Conservation (phyloP, 2,797 vertebrate genomes). For the Hypotaenidia okinawae region DNA sequence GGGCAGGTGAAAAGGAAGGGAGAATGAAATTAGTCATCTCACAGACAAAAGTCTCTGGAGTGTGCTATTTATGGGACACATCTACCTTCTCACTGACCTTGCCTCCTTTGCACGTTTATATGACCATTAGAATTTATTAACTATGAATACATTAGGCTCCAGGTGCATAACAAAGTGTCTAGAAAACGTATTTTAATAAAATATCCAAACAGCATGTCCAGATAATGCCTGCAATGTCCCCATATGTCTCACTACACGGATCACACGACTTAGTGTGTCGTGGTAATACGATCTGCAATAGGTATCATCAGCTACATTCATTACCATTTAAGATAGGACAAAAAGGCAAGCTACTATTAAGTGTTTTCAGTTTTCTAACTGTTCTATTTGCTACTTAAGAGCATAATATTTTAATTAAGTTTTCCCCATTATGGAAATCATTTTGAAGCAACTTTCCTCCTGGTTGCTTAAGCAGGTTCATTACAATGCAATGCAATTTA, state of each 20-base stretch:
- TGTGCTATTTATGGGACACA: background rate
- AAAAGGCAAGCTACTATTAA: slow-evolving; percentile 15
- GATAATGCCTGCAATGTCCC: slow-evolving; percentile 37
- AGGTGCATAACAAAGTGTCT: slow-evolving; percentile 34
- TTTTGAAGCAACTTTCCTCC: slow-evolving; percentile 42
- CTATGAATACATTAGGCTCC: slow-evolving; percentile 50
- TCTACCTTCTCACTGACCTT: slow-evolving; percentile 46
- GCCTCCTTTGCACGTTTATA: slow-evolving; percentile 3
- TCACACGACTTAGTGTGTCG: background rate
- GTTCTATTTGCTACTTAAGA: slow-evolving; percentile 46
- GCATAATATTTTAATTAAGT: slow-evolving; percentile 55
- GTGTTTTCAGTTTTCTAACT: slow-evolving; percentile 1
- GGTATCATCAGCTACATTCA: background rate
- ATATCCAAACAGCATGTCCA: slow-evolving; percentile 29
- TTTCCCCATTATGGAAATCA: slow-evolving; percentile 25
- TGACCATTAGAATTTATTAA: slow-evolving; percentile 63
- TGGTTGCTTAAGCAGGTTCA: slow-evolving; percentile 54
- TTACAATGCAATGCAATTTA: slow-evolving; percentile 58
- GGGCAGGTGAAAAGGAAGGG: background rate
- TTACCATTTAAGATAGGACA: background rate
- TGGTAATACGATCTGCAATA: background rate
- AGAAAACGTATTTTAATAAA: slow-evolving; percentile 51
- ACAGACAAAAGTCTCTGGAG: background rate
- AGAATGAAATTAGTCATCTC: background rate
- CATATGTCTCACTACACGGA: slow-evolving; percentile 38